A percentile compares a stretch with the other conserved stretches of the same genome.
These are phyloP conservation scores for Abrostola tripartita DNA, from an alignment of 2,888 invertebrate genomes.

Conservation along the genomic window DNA sequence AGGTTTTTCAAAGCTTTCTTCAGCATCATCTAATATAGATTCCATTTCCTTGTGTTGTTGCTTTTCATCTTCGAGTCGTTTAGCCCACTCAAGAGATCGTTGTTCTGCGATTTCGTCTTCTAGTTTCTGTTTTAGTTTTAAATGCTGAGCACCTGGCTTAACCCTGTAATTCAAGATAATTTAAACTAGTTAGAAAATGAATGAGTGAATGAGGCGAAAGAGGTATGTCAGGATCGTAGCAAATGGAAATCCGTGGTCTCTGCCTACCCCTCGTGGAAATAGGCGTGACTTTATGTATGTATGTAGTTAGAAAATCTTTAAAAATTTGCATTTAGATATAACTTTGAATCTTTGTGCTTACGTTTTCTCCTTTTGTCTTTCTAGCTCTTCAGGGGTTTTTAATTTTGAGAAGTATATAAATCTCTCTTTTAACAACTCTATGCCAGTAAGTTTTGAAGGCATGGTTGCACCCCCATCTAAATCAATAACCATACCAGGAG, in stretches of 20 bases:
- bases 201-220: too few relatives aligned
- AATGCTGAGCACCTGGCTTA: conserved; percentile 91
- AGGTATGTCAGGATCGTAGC: too few relatives aligned
- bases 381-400: conserved; percentile 84
- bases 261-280: too few relatives aligned
- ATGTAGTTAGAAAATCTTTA: not conserved
- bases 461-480: conserved; percentile 66
- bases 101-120: conserved; percentile 91
- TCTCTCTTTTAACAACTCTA: conserved; percentile 91
- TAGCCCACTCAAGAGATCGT: conserved; percentile 91
- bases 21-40: conserved; percentile 69
- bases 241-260: too few relatives aligned
- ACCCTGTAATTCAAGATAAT: conserved; percentile 66
- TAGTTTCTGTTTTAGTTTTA: conserved; percentile 91
- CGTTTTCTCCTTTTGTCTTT: conserved; percentile 88
- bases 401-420: conserved; percentile 90
- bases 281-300: too few relatives aligned
- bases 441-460: conserved; percentile 85
- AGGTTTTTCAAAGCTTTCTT: conserved; percentile 76
- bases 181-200: not conserved
- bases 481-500: conserved; percentile 84
- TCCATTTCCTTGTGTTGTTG: conserved; percentile 80
- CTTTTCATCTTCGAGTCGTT: conserved; percentile 87
- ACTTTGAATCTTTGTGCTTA: conserved; percentile 63
- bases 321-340: not conserved